A percentile compares a stretch with the other conserved stretches of the same genome.
phyloP scores from a whole-genome alignment of 2,888 invertebrate genomes.

The Fabriciana adippe region DNA sequence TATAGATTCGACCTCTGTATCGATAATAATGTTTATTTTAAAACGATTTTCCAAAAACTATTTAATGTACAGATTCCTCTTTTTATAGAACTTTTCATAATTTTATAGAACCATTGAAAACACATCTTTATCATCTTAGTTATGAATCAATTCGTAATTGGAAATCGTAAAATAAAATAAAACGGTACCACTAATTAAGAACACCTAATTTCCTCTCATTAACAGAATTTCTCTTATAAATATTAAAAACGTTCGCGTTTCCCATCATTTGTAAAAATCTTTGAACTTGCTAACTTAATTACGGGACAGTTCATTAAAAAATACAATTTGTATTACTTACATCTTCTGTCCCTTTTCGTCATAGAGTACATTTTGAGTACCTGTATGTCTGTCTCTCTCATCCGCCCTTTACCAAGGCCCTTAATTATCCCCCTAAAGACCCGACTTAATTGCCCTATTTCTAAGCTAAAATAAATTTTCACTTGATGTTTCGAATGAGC shows the following conservation, averaged over 20 bases:
- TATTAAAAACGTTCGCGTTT: conserved; percentile 27
- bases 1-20: too few relatives aligned
- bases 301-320: conserved; percentile 42
- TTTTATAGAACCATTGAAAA: too few relatives aligned
- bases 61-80: too few relatives aligned
- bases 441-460: conserved; percentile 46
- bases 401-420: conserved; percentile 42
- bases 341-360: neutral
- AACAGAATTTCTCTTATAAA: conserved; percentile 24
- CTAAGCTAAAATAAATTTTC: conserved; percentile 46
- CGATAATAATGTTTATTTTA: too few relatives aligned
- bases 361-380: neutral
- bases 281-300: conserved; percentile 41
- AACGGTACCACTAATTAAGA: conserved; percentile 5
- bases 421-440: conserved; percentile 47
- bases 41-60: too few relatives aligned
- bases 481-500: conserved; percentile 41
- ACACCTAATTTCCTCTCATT: conserved; percentile 19
- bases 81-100: too few relatives aligned
- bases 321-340: conserved; percentile 29
- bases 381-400: conserved; percentile 31
- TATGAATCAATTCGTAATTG: neutral
- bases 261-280: conserved; percentile 39
- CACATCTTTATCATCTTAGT: neutral
- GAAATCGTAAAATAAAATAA: conserved; percentile 6